These are phyloP conservation scores for Peromyscus leucopus DNA, from an alignment of 2,113 vertebrate genomes.

Conservation along the genomic window DNA sequence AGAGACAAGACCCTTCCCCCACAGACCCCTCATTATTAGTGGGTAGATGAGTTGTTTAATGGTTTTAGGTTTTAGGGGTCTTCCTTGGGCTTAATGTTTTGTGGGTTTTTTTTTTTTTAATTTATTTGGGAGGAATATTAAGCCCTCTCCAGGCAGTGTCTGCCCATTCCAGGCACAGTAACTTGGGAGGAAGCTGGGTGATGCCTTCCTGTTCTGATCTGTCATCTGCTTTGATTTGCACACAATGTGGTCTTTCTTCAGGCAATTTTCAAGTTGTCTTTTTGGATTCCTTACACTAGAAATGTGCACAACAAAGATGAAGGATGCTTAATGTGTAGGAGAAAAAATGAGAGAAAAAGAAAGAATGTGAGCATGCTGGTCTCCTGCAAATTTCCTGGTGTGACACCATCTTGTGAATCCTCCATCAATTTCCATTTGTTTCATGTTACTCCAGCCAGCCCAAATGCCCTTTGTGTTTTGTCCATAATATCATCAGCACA, in stretches of 20 bases:
- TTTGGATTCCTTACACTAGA: slow-evolving; percentile 53
- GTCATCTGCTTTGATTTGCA: slow-evolving; percentile 6
- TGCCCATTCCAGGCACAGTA: background rate
- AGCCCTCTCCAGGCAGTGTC: background rate
- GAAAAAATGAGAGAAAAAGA: background rate
- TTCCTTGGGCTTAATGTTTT: background rate
- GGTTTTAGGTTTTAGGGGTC: background rate
- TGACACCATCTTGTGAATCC: background rate
- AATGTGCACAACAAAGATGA: background rate
- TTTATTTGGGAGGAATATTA: background rate
- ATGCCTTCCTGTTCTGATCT: background rate
- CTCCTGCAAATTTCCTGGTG: background rate
- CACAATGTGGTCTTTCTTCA: slow-evolving; percentile 36
- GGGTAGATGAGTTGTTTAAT: background rate
- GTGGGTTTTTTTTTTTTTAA: background rate
- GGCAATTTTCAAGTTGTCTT: slow-evolving; percentile 72
- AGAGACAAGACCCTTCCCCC: background rate
- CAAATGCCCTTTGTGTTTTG: background rate
- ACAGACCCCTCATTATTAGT: background rate
- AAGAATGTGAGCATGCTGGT: background rate
- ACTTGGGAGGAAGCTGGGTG: background rate
- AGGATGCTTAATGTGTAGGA: background rate
- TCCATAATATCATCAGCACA: background rate
- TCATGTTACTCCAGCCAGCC: background rate
- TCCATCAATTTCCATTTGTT: background rate